Conservation (phyloP, 2,113 vertebrate genomes). For the Stegastes partitus region DNA sequence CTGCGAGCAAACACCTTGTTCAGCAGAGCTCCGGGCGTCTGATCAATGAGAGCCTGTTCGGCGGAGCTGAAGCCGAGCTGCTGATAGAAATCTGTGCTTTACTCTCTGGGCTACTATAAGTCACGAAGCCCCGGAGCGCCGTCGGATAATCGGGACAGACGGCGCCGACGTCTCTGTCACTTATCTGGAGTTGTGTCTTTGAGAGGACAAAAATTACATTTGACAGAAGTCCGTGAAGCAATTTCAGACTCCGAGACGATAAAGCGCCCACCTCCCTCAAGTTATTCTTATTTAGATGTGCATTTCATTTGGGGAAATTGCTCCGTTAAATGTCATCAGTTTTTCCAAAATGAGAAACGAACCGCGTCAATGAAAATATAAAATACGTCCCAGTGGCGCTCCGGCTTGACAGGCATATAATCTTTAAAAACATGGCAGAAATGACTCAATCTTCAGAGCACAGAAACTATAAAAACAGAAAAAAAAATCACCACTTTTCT, state of each 20-base stretch:
- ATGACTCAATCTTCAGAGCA: too few relatives aligned
- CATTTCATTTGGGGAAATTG: too few relatives aligned
- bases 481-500: too few relatives aligned
- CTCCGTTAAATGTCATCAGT: too few relatives aligned
- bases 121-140: constrained; percentile 53
- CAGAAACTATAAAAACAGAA: too few relatives aligned
- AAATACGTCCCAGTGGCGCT: too few relatives aligned
- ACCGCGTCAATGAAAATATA: too few relatives aligned
- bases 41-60: constrained; percentile 67
- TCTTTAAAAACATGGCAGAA: too few relatives aligned
- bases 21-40: constrained; percentile 51
- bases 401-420: too few relatives aligned
- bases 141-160: constrained; percentile 35
- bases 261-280: too few relatives aligned
- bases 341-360: too few relatives aligned
- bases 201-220: not conserved
- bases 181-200: constrained; percentile 6
- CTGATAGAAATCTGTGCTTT: constrained; percentile 45
- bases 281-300: too few relatives aligned
- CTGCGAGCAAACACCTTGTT: constrained; percentile 25
- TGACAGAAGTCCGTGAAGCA: not conserved
- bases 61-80: constrained; percentile 12
- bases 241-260: not conserved
- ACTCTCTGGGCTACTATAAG: constrained; percentile 50
- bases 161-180: not conserved